These are phyloP conservation scores for Cheilosia vernalis DNA, from an alignment of 2,888 invertebrate genomes.

Conservation along the genomic window DNA sequence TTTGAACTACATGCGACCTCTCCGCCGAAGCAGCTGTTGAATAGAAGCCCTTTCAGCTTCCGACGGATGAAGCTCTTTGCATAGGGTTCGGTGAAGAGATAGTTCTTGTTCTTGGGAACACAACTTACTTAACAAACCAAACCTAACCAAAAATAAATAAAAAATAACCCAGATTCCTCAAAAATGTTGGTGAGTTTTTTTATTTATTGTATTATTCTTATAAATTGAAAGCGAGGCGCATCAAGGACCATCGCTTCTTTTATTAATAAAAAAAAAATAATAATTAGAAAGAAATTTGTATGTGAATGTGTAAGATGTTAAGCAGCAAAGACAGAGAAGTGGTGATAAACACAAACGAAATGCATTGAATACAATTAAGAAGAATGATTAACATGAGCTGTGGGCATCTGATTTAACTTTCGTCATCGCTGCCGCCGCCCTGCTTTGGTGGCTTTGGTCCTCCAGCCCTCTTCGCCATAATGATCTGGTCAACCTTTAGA, in stretches of 20 bases:
- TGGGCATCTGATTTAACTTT: slow-evolving; percentile 84
- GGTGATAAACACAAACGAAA: slow-evolving; percentile 47
- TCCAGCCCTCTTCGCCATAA: slow-evolving; percentile 98
- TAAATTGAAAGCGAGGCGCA: slow-evolving; percentile 16
- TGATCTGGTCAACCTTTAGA: slow-evolving; percentile 97
- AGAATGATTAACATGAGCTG: slow-evolving; percentile 13
- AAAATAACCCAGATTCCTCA: background rate
- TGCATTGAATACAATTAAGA: slow-evolving; percentile 49
- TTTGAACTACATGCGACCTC: too few relatives aligned
- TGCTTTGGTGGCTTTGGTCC: slow-evolving; percentile 94
- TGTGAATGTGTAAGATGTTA: slow-evolving; percentile 59
- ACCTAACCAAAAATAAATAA: too few relatives aligned
- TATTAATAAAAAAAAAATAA: slow-evolving; percentile 45
- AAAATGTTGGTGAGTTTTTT: slow-evolving; percentile 22
- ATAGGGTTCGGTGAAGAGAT: too few relatives aligned
- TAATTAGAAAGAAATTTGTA: slow-evolving; percentile 43
- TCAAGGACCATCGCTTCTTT: background rate
- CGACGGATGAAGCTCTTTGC: too few relatives aligned
- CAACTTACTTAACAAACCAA: too few relatives aligned
- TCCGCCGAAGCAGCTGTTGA: too few relatives aligned
- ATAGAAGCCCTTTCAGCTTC: too few relatives aligned
- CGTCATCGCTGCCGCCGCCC: slow-evolving; percentile 89
- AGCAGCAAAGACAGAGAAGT: slow-evolving; percentile 28
- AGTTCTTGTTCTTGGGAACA: too few relatives aligned
- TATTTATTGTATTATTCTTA: slow-evolving; percentile 41